Evolutionary conservation across 2,113 vertebrate genomes (phyloP), one percentile per base, ranked within the genome.

Genomic region (Tor tambroides): DNA sequence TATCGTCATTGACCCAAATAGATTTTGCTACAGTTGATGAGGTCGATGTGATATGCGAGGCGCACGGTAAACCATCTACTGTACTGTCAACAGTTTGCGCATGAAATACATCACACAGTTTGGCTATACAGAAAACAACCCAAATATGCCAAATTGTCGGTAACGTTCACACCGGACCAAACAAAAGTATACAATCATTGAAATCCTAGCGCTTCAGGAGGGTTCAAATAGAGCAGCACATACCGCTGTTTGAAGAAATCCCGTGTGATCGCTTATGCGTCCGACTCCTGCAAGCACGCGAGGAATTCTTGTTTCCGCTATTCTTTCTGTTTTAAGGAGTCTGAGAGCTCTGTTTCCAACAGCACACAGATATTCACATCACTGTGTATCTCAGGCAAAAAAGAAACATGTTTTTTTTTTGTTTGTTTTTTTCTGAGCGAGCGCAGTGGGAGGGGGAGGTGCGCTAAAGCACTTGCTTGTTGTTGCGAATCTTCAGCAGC

Each of bases 401-500:
- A 43, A 81, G 77, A 86, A 87, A 88, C 71, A 49, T 67, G 49
- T 87, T 86, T 28, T 78, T 46, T 46, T 65, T 6, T 78, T 67
- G 49, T 87, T 86, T 28, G 67, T 46, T 46, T 65, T 6, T 78
- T 82, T 74, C 63, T 49, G 59, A 72, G 76, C 46, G 82, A 59
- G 80, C 26, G 59, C 67, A 79, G 80, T 46, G 89, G 82, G 83
- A 85, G 88, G 83, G 85, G 88, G 82, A 88, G 89, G 86, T 87
- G 83, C 86, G 51, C 61, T 67, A 75, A 35, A 71, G 80, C 78
- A 80, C 79, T 88, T 80, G 54, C 83, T 87, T 89, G 75, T 90
- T 84, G 87, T 86, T 88, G 85, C 65, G 82, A 86, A 85, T 89
- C 89, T 85, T 74, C 81, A 84, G 89, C 79, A 76, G 86, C 74